phyloP scores from a whole-genome alignment of 1,140 invertebrate genomes.

The Sminthurides bifidus region DNA sequence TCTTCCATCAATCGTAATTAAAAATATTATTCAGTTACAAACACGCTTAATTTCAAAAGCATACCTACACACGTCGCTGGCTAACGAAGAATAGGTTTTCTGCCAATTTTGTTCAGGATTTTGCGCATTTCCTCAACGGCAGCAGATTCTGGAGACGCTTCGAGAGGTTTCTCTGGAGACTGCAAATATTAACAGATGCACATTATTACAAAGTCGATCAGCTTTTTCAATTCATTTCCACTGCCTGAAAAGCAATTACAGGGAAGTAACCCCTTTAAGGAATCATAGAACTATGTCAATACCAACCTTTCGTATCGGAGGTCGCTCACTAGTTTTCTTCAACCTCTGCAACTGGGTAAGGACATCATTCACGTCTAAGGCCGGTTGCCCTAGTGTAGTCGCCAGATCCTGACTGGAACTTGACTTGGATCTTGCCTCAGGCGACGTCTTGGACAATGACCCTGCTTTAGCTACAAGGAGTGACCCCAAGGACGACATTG shows the following conservation, averaged over 20 bases:
- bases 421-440: background rate
- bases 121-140: constrained; percentile 26
- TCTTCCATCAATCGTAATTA: too few relatives aligned
- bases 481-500: background rate
- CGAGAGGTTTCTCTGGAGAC: constrained; percentile 10
- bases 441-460: background rate
- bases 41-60: too few relatives aligned
- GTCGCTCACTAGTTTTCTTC: constrained; percentile 24
- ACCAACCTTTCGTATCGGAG: constrained; percentile 20
- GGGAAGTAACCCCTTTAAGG: background rate
- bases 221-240: background rate
- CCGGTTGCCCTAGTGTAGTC: too few relatives aligned
- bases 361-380: constrained; percentile 22
- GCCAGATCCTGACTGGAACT: constrained; percentile 3
- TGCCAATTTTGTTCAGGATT: constrained; percentile 27
- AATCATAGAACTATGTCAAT: background rate
- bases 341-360: constrained; percentile 27
- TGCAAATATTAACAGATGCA: constrained; percentile 3
- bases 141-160: constrained; percentile 5
- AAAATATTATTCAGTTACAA: too few relatives aligned
- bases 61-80: too few relatives aligned
- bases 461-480: background rate
- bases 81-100: too few relatives aligned
- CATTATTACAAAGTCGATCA: constrained; percentile 3
- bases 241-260: background rate